Conservation (phyloP, 1,140 invertebrate genomes). For the Bombus superbus region DNA sequence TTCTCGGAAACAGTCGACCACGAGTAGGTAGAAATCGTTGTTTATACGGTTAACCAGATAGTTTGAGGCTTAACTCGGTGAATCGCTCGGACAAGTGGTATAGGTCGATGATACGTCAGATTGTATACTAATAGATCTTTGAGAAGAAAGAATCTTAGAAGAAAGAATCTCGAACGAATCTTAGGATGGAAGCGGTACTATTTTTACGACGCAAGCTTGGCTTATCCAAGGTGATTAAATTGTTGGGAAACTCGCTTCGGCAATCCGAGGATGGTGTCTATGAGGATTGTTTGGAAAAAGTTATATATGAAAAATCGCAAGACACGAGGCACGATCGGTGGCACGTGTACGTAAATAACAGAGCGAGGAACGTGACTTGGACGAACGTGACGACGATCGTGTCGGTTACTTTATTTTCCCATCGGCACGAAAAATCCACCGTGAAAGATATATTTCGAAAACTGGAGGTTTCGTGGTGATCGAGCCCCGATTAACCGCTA, state of each 20-base stretch:
- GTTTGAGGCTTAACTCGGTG: background rate
- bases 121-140: background rate
- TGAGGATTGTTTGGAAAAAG: background rate
- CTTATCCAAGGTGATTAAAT: too few species aligned
- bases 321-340: conserved; percentile 19
- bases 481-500: conserved; percentile 25
- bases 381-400: background rate
- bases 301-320: conserved; percentile 48
- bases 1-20: background rate
- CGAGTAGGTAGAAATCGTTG: background rate
- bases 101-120: background rate
- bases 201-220: background rate
- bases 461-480: background rate
- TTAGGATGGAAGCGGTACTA: background rate
- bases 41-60: background rate
- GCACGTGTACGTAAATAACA: conserved; percentile 52
- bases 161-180: background rate
- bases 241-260: background rate
- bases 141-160: background rate
- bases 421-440: conserved; percentile 19
- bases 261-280: background rate
- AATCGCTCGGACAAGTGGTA: background rate
- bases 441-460: conserved; percentile 22
- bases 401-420: conserved; percentile 2
- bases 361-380: conserved; percentile 28